Conservation (phyloP, 2,113 vertebrate species). For the Rhinoderma darwinii region DNA sequence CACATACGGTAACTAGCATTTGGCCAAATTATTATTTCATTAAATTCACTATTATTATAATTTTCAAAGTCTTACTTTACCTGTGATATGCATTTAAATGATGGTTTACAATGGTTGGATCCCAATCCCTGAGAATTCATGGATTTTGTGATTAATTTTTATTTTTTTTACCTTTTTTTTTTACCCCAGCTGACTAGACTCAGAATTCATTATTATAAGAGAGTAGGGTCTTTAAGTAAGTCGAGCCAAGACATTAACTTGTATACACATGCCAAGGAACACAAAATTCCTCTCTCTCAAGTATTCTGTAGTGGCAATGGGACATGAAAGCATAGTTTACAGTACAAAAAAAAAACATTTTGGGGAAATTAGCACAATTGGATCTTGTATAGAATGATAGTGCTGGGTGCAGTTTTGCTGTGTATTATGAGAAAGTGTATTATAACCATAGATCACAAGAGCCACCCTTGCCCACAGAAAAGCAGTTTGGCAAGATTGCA, state of each 20-base stretch:
- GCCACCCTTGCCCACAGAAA: constrained; percentile 19
- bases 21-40: neutral
- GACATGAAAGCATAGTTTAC: constrained; percentile 8
- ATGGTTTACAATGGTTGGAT: neutral
- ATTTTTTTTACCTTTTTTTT: too few species aligned
- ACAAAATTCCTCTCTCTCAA: constrained; percentile 42
- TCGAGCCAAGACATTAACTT: neutral
- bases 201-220: neutral
- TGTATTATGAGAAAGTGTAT: neutral
- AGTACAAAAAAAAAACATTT: constrained; percentile 40
- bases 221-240: neutral
- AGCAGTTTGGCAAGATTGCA: constrained; percentile 63
- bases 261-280: constrained; percentile 9
- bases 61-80: neutral
- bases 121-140: neutral
- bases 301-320: neutral
- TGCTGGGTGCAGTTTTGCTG: constrained; percentile 30
- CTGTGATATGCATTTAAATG: neutral
- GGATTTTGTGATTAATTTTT: neutral
- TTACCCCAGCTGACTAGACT: neutral
- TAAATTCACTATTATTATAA: neutral
- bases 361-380: constrained; percentile 56
- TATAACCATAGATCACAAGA: constrained; percentile 45
- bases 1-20: neutral
- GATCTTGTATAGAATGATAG: constrained; percentile 49